Evolutionary conservation across 2,113 vertebrate genomes (phyloP).

Genomic region (Misgurnus mizolepis): DNA sequence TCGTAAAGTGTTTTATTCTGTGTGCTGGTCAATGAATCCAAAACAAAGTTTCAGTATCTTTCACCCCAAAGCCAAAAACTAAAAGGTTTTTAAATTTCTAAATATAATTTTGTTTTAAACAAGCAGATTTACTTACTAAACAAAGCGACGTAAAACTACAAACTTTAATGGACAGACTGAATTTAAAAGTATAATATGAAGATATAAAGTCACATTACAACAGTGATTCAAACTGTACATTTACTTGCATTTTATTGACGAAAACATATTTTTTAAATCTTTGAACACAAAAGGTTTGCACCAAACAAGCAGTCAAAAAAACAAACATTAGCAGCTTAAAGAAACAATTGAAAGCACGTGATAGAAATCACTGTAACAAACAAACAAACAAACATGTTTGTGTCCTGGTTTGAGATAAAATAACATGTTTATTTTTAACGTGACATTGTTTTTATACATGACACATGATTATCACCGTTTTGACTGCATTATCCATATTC

Average conservation of each 20-base stretch:
- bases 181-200: not conserved
- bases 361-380: conserved; percentile 65
- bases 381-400: conserved; percentile 68
- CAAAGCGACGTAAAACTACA: not conserved
- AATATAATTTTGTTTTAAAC: too few species aligned
- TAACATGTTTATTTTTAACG: conserved; percentile 56
- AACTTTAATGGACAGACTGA: too few species aligned
- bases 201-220: not conserved
- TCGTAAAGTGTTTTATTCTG: conserved; percentile 48
- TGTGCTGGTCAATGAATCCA: conserved; percentile 13
- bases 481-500: not conserved
- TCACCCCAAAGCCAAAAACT: too few species aligned
- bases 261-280: conserved; percentile 68
- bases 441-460: conserved; percentile 40
- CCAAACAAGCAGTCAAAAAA: conserved; percentile 66
- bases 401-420: conserved; percentile 53
- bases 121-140: not conserved
- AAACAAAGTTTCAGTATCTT: not conserved
- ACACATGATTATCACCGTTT: conserved; percentile 29
- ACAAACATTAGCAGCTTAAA: conserved; percentile 70
- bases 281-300: conserved; percentile 64
- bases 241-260: conserved; percentile 72
- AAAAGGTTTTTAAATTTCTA: not conserved
- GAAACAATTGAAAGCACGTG: conserved; percentile 69
- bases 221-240: not conserved